These are phyloP conservation scores for Drosophila tripunctata DNA, from an alignment of 2,888 invertebrate genomes.

Conservation along the genomic window DNA sequence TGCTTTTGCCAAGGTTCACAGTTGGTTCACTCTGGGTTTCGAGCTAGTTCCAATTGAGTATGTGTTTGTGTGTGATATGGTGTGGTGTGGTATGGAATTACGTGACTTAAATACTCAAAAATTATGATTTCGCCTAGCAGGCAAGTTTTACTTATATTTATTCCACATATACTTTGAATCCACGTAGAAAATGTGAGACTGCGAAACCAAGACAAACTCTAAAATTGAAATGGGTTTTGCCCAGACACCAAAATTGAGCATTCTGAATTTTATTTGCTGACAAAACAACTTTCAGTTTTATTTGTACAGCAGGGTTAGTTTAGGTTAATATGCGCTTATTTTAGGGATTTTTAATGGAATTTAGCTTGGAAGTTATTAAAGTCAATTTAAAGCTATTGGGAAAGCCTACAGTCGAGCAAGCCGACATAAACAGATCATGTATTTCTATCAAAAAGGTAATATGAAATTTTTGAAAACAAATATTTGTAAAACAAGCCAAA, in stretches of 20 bases:
- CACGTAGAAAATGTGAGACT: constrained; percentile 1
- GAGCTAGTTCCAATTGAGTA: constrained; percentile 9
- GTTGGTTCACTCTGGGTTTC: constrained; percentile 24
- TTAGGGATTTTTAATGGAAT: not conserved
- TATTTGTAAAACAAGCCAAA: not conserved
- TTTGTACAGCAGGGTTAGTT: constrained; percentile 18
- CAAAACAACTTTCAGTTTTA: constrained; percentile 22
- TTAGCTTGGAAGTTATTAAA: not conserved
- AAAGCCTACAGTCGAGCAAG: too few species aligned
- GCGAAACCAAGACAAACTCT: constrained; percentile 13
- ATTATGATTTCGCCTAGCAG: constrained; percentile 70
- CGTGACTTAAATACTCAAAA: constrained; percentile 76
- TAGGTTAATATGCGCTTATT: constrained; percentile 16
- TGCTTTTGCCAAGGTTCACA: constrained; percentile 45
- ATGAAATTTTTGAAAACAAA: too few species aligned
- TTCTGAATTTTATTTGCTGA: constrained; percentile 34
- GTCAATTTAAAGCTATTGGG: too few species aligned
- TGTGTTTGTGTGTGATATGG: constrained; percentile 16
- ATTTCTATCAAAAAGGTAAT: too few species aligned
- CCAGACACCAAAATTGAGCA: constrained; percentile 34
- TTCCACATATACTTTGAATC: not conserved
- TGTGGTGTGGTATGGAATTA: constrained; percentile 45
- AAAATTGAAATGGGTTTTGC: constrained; percentile 13
- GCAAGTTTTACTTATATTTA: constrained; percentile 25
- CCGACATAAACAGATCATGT: too few species aligned